Evolutionary conservation across 2,113 vertebrate genomes (phyloP), one percentile per base, ranked within the genome.

Genomic region (Motacilla tschutschensis): DNA sequence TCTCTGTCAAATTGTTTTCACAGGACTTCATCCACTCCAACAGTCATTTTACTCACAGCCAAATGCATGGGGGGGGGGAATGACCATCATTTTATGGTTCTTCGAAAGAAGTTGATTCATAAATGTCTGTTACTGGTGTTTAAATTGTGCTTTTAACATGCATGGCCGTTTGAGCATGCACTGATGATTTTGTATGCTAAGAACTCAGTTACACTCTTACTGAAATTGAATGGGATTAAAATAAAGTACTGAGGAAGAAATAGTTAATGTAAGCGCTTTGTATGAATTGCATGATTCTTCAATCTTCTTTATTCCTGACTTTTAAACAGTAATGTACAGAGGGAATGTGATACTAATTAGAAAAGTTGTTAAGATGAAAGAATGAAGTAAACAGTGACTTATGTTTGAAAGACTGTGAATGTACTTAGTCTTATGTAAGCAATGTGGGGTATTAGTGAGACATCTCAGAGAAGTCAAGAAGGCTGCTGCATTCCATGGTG

Each of bases 241-340:
- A 88, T 94, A 88, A 95, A 94, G 33, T 62, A 84, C 44, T 51
- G 48, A 89, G 92, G 70, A 93, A 89, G 55, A 92, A 89, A 71
- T 35, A 93, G 84, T 72, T 88, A 93, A 62, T 65, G 17, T 57
- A 90, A 85, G 43, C 82, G 67, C 40, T 91, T 79, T 88, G 79
- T 90, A 91, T 79, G 43, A 79, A 84, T 79, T 69, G 91, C 92
- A 93, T 91, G 92, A 46, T 51, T 88, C 73, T 91, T 76, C 14
- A 11, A 8, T 70, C 64, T 79, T 85, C 59, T 20, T 79, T 86
- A 73, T 70, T 91, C n/a, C 40, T 84, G 53, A 83, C 58, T 83
- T 89, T 62, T 70, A 79, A 87, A 67, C 6, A 71, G 28, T 51
- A 85, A 77, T 51, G 63, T 54, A 60, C 33, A 78, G 43, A 72